A percentile compares a stretch with the other conserved stretches of the same genome.
Evolutionary conservation across 2,888 invertebrate species (phyloP).

Genomic region (Meiosimyza decipiens): DNA sequence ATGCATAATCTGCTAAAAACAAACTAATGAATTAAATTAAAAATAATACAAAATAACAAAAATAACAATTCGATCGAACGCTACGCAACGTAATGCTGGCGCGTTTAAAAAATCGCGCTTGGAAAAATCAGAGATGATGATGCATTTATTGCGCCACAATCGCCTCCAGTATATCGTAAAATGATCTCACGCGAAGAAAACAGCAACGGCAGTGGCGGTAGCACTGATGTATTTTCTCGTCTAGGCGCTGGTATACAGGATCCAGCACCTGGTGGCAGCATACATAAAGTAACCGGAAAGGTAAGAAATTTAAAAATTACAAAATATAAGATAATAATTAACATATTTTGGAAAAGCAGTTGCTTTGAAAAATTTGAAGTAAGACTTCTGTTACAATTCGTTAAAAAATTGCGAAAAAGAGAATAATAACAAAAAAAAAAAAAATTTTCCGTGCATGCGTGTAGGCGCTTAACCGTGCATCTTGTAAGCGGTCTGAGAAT

Average conservation of each 20-base stretch:
- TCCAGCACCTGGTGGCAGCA: slow-evolving; percentile 58
- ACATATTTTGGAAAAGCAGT: too few relatives aligned
- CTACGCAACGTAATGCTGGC: not conserved
- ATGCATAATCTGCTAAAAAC: slow-evolving; percentile 33
- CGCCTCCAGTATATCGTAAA: slow-evolving; percentile 53
- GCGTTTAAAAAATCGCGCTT: too few relatives aligned
- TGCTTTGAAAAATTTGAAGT: too few relatives aligned
- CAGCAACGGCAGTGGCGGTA: slow-evolving; percentile 44
- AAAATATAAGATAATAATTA: not conserved
- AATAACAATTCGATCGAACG: slow-evolving; percentile 33
- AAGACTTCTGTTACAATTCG: too few relatives aligned
- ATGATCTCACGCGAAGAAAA: slow-evolving; percentile 55
- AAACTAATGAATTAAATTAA: slow-evolving; percentile 30
- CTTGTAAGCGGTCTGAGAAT: too few relatives aligned
- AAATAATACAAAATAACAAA: slow-evolving; percentile 26
- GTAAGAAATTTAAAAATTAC: slow-evolving; percentile 39
- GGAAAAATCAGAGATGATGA: slow-evolving; percentile 43
- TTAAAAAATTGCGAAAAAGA: too few relatives aligned
- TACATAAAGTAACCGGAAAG: slow-evolving; percentile 56
- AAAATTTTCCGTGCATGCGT: too few relatives aligned
- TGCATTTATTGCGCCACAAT: slow-evolving; percentile 44
- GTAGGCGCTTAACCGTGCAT: too few relatives aligned
- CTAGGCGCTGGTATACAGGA: slow-evolving; percentile 56
- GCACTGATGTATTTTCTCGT: slow-evolving; percentile 56
- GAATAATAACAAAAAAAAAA: too few relatives aligned